Evolutionary conservation across 2,797 vertebrate species (phyloP).

Genomic region (Anguilla pacifica): DNA sequence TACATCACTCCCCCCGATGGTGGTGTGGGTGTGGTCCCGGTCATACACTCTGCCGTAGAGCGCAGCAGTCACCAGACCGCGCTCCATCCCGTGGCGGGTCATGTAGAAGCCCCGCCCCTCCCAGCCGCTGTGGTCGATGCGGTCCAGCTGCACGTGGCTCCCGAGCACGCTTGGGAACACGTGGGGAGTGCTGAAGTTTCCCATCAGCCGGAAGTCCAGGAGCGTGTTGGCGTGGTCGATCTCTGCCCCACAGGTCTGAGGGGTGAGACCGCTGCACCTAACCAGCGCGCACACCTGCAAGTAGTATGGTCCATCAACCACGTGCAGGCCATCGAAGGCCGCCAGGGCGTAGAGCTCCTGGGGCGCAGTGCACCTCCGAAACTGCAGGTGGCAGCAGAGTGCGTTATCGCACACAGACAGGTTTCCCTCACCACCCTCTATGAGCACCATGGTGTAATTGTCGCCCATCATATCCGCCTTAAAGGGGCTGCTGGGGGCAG

Average conservation of each 20-base stretch:
- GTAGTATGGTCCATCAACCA: slow-evolving; percentile 74
- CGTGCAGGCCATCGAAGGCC: slow-evolving; percentile 84
- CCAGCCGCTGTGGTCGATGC: slow-evolving; percentile 74
- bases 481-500: slow-evolving; percentile 58
- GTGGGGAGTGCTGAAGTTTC: slow-evolving; percentile 77
- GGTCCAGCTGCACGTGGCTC: slow-evolving; percentile 75
- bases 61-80: slow-evolving; percentile 83
- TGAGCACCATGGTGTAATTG: slow-evolving; percentile 79
- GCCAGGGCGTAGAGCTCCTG: slow-evolving; percentile 85
- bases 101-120: slow-evolving; percentile 70
- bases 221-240: slow-evolving; percentile 72
- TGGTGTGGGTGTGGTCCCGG: slow-evolving; percentile 90
- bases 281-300: slow-evolving; percentile 86
- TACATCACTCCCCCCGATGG: too few species aligned
- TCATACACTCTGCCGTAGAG: slow-evolving; percentile 88
- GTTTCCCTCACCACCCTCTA: slow-evolving; percentile 63
- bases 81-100: slow-evolving; percentile 70
- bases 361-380: slow-evolving; percentile 46
- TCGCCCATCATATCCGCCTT: slow-evolving; percentile 86
- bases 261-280: slow-evolving; percentile 75
- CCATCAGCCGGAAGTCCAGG: slow-evolving; percentile 82
- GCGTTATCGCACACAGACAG: slow-evolving; percentile 75
- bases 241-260: slow-evolving; percentile 79
- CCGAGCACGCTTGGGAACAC: slow-evolving; percentile 84
- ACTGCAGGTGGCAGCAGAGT: slow-evolving; percentile 85